A percentile compares a stretch with the other conserved stretches of the same genome.
These are phyloP conservation scores for Poecilobothrus nobilitatus DNA, from an alignment of 2,888 invertebrate genomes.

Conservation along the genomic window DNA sequence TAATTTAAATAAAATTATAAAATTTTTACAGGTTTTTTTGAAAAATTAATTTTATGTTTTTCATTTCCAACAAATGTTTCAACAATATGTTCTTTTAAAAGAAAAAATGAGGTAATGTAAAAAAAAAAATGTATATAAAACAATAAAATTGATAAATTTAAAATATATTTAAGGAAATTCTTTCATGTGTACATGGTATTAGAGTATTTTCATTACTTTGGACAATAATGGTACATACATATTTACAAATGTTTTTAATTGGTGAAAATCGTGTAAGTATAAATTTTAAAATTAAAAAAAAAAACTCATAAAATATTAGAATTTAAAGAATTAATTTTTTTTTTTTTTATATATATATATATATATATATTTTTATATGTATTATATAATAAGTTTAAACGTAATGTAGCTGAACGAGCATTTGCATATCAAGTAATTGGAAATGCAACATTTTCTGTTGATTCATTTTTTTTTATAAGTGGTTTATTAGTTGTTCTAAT, in stretches of 20 bases:
- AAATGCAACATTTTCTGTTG: constrained; percentile 78
- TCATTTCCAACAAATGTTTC: constrained; percentile 66
- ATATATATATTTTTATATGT: too few relatives aligned
- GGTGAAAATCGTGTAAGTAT: constrained; percentile 51
- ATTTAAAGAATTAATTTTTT: constrained; percentile 9
- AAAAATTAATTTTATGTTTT: constrained; percentile 58
- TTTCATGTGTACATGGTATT: constrained; percentile 69
- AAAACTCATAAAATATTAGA: constrained; percentile 7
- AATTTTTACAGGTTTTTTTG: constrained; percentile 30
- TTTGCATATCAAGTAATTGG: constrained; percentile 74
- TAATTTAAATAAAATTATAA: too few relatives aligned
- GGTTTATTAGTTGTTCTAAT: constrained; percentile 65
- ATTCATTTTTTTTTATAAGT: constrained; percentile 82
- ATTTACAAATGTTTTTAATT: constrained; percentile 70
- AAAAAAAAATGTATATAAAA: background rate
- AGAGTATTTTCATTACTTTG: constrained; percentile 69
- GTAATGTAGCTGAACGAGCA: constrained; percentile 64
- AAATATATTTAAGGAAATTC: constrained; percentile 48
- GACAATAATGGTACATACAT: constrained; percentile 80
- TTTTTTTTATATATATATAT: constrained; percentile 9
- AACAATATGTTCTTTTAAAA: constrained; percentile 47
- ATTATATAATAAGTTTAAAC: constrained; percentile 49
- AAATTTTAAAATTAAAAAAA: background rate
- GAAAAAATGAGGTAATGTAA: constrained; percentile 5
- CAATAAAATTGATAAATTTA: background rate